Percentiles rank a stretch among this genome's conserved stretches.
Conservation (phyloP, 1,140 invertebrate genomes). For the Aricia agestis region DNA sequence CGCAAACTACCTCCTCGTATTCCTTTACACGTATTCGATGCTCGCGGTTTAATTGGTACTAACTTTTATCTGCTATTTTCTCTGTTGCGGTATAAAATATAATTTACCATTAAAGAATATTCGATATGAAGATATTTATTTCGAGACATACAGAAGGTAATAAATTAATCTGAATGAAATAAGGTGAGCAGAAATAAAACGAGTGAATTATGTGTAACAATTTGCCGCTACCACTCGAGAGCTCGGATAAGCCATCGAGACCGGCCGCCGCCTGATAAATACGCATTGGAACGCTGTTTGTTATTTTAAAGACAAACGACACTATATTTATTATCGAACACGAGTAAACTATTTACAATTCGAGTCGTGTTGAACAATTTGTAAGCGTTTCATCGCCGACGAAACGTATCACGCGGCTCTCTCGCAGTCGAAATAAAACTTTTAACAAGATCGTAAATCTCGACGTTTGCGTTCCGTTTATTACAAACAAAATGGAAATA, state of each 20-base stretch:
- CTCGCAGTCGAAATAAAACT: conserved; percentile 9
- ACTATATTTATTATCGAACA: conserved; percentile 1
- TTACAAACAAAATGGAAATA: conserved; percentile 14
- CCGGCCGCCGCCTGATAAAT: not conserved
- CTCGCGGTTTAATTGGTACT: not conserved
- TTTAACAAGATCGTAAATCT: conserved; percentile 15
- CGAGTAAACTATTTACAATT: not conserved
- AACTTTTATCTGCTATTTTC: not conserved
- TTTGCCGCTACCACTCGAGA: not conserved
- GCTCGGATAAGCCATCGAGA: not conserved
- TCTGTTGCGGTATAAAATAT: not conserved
- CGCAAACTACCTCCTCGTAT: not conserved
- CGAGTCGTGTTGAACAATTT: conserved; percentile 4
- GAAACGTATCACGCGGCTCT: not conserved
- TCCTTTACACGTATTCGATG: not conserved
- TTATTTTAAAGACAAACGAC: not conserved
- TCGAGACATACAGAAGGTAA: not conserved
- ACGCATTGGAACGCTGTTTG: not conserved
- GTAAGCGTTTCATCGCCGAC: conserved; percentile 8
- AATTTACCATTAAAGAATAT: too few relatives aligned
- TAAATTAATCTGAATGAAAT: not conserved
- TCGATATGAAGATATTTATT: not conserved
- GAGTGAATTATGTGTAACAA: not conserved
- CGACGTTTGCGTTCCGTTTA: conserved; percentile 2
- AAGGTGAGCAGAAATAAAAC: not conserved